A percentile compares a stretch with the other conserved stretches of the same genome.
Evolutionary conservation across 1,140 invertebrate genomes (phyloP).

Genomic region (Euura lappo): DNA sequence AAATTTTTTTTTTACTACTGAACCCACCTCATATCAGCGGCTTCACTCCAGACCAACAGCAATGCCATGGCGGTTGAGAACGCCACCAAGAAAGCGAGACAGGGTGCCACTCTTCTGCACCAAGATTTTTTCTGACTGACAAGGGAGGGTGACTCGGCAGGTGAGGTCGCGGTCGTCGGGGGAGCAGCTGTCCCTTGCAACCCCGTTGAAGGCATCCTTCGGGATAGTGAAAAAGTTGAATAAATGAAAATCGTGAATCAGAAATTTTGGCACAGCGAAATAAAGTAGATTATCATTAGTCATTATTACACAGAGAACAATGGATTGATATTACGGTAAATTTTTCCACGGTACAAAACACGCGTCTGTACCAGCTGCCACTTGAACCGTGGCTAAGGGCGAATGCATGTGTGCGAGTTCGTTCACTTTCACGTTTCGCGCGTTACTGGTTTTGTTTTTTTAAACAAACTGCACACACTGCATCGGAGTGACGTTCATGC

Average conservation of each 20-base stretch:
- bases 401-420: no score
- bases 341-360: background rate
- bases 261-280: background rate
- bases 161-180: constrained; percentile 20
- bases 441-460: no score
- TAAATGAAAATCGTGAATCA: background rate
- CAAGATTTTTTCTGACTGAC: constrained; percentile 44
- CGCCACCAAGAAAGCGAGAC: constrained; percentile 52
- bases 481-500: no score
- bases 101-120: constrained; percentile 48
- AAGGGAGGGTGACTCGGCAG: constrained; percentile 18
- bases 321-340: background rate
- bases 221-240: background rate
- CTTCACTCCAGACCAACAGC: constrained; percentile 55
- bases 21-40: constrained; percentile 43
- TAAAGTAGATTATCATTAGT: background rate
- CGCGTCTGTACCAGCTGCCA: no score
- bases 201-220: constrained; percentile 43
- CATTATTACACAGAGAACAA: background rate
- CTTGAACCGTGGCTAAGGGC: no score
- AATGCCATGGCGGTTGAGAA: constrained; percentile 56
- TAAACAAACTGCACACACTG: no score
- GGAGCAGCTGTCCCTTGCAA: constrained; percentile 20
- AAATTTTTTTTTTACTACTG: background rate
- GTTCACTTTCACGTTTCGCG: no score